Percentiles rank a stretch among this genome's conserved stretches.
phyloP scores from a whole-genome alignment of 2,888 invertebrate species.

The Trachelus tabidus region DNA sequence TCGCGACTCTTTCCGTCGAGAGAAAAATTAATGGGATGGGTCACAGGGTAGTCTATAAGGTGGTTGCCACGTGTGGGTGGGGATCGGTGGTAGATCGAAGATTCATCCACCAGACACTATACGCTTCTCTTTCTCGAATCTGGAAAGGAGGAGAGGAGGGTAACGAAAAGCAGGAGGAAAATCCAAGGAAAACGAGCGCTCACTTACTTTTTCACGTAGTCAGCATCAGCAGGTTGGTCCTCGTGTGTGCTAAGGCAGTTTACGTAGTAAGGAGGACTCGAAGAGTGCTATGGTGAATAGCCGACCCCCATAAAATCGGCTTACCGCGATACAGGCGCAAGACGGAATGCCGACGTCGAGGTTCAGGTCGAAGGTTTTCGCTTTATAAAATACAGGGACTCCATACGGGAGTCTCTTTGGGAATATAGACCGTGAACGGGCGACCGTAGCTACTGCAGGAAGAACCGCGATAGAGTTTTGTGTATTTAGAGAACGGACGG shows the following conservation, averaged over 20 bases:
- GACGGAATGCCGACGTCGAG: not conserved
- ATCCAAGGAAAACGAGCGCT: not conserved
- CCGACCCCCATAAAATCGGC: constrained; percentile 54
- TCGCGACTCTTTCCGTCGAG: not conserved
- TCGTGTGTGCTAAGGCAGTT: constrained; percentile 19
- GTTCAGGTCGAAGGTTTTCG: constrained; percentile 25
- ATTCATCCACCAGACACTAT: not conserved
- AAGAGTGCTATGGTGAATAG: constrained; percentile 23
- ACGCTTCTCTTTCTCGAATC: not conserved
- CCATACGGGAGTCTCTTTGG: not conserved
- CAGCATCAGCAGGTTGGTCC: constrained; percentile 44
- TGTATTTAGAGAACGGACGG: not conserved
- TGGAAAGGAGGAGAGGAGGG: not conserved
- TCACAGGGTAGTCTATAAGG: not conserved
- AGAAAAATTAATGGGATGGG: not conserved
- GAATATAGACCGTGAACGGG: not conserved
- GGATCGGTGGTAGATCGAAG: not conserved
- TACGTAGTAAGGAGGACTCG: constrained; percentile 34
- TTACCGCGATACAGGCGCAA: constrained; percentile 42
- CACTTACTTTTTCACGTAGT: constrained; percentile 41
- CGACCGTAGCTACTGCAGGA: not conserved
- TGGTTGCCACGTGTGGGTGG: not conserved
- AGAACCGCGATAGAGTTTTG: not conserved
- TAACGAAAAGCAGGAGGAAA: not conserved
- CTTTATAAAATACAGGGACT: constrained; percentile 36